Evolutionary conservation across 2,113 vertebrate genomes (phyloP), one percentile per base, ranked within the genome.

Genomic region (Percina caprodes): DNA sequence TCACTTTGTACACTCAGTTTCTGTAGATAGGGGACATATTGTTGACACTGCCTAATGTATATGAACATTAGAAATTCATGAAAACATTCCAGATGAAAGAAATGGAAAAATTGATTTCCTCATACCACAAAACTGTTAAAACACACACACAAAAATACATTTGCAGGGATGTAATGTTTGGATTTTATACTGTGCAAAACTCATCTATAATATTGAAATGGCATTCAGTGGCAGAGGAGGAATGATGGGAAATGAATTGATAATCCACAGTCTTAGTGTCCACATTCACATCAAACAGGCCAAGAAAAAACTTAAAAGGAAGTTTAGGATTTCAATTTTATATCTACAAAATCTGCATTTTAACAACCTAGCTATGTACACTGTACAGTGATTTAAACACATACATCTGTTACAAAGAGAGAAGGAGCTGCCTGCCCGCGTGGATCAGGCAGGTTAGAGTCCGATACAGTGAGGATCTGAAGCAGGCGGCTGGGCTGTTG

Each of bases 341-440:
- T 97, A 97, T 97, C 96, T 98, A 97, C 96, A 97, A 97, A 97
- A 96, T 94, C 93, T 93, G 92, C 92, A 96, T 93, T 95, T 92
- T 92, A 94, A 96, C 89, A 97, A 96, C 92, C 94, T 92, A 92
- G 89, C 58, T 97, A 97, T 98, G 91, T 98, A 98, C 97, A 98
- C 91, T 96, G 95, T 97, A 97, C 96, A 97, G 95, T 95, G 85
- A 94, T 94, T 77, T 63, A 16, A 95, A 96, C 93, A 96, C 93
- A 94, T 96, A 97, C 94, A 97, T 94, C 94, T 95, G 85, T 94
- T 96, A 96, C 95, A 96, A 96, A 96, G 90, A 78, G 58, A 77
- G 63, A 46, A 15, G 13, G 48, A 69, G 71, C 33, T 67, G 56
- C 69, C 90, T 94, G 94, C 93, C 95, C 94, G 93, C 93, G 93